Evolutionary conservation across 2,797 vertebrate species (phyloP), one percentile per base, ranked within the genome.

Genomic region (Catostomus latipinnis): DNA sequence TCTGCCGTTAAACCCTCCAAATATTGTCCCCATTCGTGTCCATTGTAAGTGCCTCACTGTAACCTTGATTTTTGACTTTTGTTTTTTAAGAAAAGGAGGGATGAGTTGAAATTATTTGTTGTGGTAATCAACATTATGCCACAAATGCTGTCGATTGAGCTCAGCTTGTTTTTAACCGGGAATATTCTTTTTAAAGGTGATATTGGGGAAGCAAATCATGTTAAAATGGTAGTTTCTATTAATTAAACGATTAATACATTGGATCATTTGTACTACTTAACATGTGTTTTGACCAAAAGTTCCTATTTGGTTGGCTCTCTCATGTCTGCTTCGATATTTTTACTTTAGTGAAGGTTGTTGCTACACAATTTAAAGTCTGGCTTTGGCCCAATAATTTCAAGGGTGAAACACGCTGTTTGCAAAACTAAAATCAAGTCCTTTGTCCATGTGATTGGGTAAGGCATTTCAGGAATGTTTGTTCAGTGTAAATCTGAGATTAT

Each of bases 371-470:
- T 63, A 50, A 34, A 65, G 45, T 8, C 5, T 79, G 81, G 75
- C 81, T 80, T 83, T 76, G 72, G 22, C 52, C 71, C 45, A 58
- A 34, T 22, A 0, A 22, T 22, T 58, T 81, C 16, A 69, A 68
- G 56, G 16, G 16, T 66, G 50, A 67, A 72, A n/a, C 11, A 22
- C 56, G 56, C 50, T 74, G 53, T 80, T 83, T 75, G 22, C 71
- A 48, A 73, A 65, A 14, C 22, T 62, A 78, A 80, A 71, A 76
- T 83, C 81, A 80, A 80, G 80, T 18, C 10, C 43, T 52, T 18
- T 67, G n/a, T 6, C 57, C 6, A 18, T 53, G 6, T 10, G 50
- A 63, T 78, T 53, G 45, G 45, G 62, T 13, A 66, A 73, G 46
- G 57, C 14, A 12, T 34, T 71, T 62, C 48, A 69, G 50, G 6